phyloP scores from a whole-genome alignment of 2,888 invertebrate species.

The Amphiduros pacificus region DNA sequence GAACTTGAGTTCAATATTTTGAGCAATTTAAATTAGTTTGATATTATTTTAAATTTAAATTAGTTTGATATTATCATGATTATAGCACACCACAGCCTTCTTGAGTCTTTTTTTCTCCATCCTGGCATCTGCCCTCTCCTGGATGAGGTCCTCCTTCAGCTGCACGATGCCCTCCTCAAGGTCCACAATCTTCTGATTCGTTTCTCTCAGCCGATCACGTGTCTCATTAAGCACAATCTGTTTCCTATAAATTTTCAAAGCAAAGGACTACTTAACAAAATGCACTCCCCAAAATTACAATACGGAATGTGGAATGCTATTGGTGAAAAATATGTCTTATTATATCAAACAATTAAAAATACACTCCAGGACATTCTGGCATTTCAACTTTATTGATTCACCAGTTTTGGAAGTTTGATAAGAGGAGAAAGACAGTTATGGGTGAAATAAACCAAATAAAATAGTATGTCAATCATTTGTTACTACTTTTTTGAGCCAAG shows the following conservation, averaged over 20 bases:
- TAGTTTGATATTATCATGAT: neutral
- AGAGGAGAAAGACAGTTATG: no score
- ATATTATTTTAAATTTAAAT: neutral
- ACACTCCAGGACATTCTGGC: no score
- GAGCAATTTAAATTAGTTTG: neutral
- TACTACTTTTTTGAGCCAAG: no score
- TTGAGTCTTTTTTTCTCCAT: constrained; percentile 54
- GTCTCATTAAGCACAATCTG: constrained; percentile 59
- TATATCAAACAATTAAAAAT: no score
- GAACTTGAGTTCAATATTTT: neutral
- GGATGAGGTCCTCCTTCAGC: constrained; percentile 58
- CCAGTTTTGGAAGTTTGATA: no score
- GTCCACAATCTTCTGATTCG: constrained; percentile 58
- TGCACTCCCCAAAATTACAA: no score
- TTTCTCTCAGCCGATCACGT: constrained; percentile 53
- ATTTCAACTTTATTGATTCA: no score
- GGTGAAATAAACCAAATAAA: no score
- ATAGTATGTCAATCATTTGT: no score
- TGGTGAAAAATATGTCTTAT: no score
- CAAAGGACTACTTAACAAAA: no score
- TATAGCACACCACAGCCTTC: constrained; percentile 44
- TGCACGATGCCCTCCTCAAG: constrained; percentile 57
- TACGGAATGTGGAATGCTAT: no score
- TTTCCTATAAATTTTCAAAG: constrained; percentile 49
- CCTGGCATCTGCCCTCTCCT: constrained; percentile 55